Evolutionary conservation across 2,888 invertebrate genomes (phyloP), one percentile per base, ranked within the genome.

Genomic region (Eupsilia transversa): DNA sequence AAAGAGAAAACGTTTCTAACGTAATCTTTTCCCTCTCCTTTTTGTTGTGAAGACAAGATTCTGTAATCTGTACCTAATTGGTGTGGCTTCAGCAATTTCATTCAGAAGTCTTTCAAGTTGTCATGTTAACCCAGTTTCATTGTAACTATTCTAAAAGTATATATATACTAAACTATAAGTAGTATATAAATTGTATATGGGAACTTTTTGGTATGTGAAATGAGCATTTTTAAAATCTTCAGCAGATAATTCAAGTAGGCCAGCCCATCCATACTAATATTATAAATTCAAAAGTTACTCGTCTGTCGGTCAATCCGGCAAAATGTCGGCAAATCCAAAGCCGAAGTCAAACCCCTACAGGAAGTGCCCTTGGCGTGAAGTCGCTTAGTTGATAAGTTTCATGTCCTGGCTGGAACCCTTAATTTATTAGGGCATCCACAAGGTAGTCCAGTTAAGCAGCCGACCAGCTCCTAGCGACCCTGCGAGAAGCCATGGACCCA

Each of bases 21-120:
- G 6, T 27, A 20, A 20, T 20, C 27, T 27, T 17, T 17, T n/a
- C 1, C 5, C 14, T 17, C 41, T 52, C 9, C 12, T 27, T 27
- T 17, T 33, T 17, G 7, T 56, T 33, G 23, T 1, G 14, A 30
- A 72, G 46, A 52, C 3, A 63, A 52, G 23, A 3, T 64, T 59
- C 10, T 38, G 79, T 80, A 33, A 66, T 66, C 38, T 63, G 2
- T 56, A n/a, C n/a, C n/a, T n/a, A 56, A 59, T 64, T 77, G 59
- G 61, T 81, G 38, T 61, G 90, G 90, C 89, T 90, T 90, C 90
- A 80, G 74, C 83, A 86, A 89, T 87, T 83, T 81, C 66, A 75
- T 72, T 76, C 27, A 65, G 86, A 89, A 85, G 84, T 60, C 88
- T 74, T 75, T 54, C 80, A 86, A 85, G 82, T 80, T 46, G 74